These are phyloP conservation scores for Montipora cactus DNA, from an alignment of 64 coral and sea anemone genomes.

Conservation along the genomic window DNA sequence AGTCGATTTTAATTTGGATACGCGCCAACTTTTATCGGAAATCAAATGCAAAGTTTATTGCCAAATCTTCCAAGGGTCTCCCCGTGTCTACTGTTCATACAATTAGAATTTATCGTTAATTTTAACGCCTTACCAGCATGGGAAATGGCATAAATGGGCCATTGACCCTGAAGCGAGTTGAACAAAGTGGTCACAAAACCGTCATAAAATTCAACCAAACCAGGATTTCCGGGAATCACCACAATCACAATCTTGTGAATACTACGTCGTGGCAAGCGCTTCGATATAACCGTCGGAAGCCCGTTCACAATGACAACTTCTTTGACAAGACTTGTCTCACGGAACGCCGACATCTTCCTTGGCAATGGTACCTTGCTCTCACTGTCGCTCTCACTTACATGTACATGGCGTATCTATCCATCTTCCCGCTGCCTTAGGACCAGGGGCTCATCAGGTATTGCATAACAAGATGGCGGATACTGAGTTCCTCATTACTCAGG, in stretches of 20 bases:
- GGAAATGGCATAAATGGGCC: slow-evolving; percentile 87
- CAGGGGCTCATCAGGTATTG: neutral
- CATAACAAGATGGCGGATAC: neutral
- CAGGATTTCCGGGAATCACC: slow-evolving; percentile 96
- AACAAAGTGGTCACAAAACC: slow-evolving; percentile 78
- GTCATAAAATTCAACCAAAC: slow-evolving; percentile 95
- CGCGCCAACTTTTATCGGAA: too few species aligned
- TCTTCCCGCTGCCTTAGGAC: neutral
- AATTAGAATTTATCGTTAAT: neutral
- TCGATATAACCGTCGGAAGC: slow-evolving; percentile 82
- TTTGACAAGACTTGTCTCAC: slow-evolving; percentile 13
- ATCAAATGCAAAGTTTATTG: too few species aligned
- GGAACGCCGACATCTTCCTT: too few species aligned
- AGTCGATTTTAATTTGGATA: too few species aligned
- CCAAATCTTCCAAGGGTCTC: too few species aligned
- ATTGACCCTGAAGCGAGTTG: slow-evolving; percentile 28
- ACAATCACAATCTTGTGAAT: slow-evolving; percentile 61
- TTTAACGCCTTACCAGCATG: slow-evolving; percentile 81
- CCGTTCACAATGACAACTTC: slow-evolving; percentile 67
- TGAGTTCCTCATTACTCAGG: too few species aligned
- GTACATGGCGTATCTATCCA: too few species aligned
- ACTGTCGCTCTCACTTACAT: too few species aligned
- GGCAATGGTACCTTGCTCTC: too few species aligned
- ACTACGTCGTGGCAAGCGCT: slow-evolving; percentile 46
- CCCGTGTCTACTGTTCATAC: too few species aligned